Evolutionary conservation across 2,113 vertebrate species (phyloP), one percentile per base, ranked within the genome.

Genomic region (Nothobranchius kuhntae): DNA sequence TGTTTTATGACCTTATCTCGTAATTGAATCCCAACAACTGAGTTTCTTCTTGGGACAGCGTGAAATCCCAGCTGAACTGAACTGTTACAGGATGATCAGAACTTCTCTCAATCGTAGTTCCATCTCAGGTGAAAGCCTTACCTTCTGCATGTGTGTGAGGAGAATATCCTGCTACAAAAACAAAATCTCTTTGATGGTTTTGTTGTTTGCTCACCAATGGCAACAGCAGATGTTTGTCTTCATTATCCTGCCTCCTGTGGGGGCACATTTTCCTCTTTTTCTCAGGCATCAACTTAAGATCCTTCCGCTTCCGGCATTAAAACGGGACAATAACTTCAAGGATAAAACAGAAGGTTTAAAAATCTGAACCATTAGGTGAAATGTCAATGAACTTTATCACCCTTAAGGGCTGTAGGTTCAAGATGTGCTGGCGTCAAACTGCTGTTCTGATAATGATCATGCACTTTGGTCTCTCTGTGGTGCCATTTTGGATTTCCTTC

Each of bases 391-490:
- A 45, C 9, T 45, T 45, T 13, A 45, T 12, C 11, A 11, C 9
- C 9, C 38, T 8, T 40, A 7, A 9, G 9, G 6, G 38, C 38
- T 3, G 4, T 30, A 30, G 15, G 17, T 42, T 64, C 40, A 53
- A 11, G 21, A 36, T 24, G 5, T 7, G 2, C 13, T 46, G 13
- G 13, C 1, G 14, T 7, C 38, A 64, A 26, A 9, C 14, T 7
- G 6, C 38, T 40, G 6, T 40, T 26, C 44, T 65, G 68, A 68
- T 72, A 61, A 38, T 36, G 10, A 42, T 4, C 3, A 2, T 66
- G 70, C 24, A 77, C 74, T 73, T 81, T 71, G 57, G 36, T 52
- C 62, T 14, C 13, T 24, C 1, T 44, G 9, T 65, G 13, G 21
- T 52, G 61, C 14, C 21, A 17, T 2, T 9, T 5, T 7, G 38